These are phyloP conservation scores for Dione juno DNA, from an alignment of 2,888 invertebrate species.

Conservation along the genomic window DNA sequence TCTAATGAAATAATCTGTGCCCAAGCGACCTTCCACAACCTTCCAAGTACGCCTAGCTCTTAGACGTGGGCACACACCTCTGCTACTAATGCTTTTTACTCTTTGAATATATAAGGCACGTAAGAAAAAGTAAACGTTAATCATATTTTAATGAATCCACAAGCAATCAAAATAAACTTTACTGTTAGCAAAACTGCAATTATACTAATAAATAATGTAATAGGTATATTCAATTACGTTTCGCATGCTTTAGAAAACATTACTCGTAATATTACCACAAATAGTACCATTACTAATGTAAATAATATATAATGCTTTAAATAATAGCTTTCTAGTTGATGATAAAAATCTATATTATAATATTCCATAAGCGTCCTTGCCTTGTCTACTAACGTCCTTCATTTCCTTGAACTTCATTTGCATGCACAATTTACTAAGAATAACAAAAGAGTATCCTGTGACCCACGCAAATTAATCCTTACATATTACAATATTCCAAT, in stretches of 20 bases:
- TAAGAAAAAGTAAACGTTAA: background rate
- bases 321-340: constrained; percentile 12
- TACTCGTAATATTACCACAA: background rate
- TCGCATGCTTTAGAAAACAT: background rate
- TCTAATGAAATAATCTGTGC: constrained; percentile 77
- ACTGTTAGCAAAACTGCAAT: background rate
- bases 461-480: constrained; percentile 30
- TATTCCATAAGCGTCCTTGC: constrained; percentile 40
- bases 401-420: constrained; percentile 40
- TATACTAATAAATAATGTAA: background rate
- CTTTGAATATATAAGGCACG: constrained; percentile 29
- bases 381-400: constrained; percentile 34
- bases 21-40: constrained; percentile 76
- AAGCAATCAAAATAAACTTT: too few species aligned
- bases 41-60: constrained; percentile 56
- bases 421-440: constrained; percentile 34
- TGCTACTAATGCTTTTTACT: constrained; percentile 43
- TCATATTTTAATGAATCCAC: background rate
- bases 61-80: constrained; percentile 49
- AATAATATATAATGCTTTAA: constrained; percentile 6
- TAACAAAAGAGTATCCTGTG: constrained; percentile 20
- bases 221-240: background rate
- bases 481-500: constrained; percentile 46
- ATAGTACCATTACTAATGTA: constrained; percentile 8
- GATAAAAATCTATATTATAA: constrained; percentile 32